These are phyloP conservation scores for Cephus runcator DNA, from an alignment of 2,888 invertebrate genomes.

Conservation along the genomic window DNA sequence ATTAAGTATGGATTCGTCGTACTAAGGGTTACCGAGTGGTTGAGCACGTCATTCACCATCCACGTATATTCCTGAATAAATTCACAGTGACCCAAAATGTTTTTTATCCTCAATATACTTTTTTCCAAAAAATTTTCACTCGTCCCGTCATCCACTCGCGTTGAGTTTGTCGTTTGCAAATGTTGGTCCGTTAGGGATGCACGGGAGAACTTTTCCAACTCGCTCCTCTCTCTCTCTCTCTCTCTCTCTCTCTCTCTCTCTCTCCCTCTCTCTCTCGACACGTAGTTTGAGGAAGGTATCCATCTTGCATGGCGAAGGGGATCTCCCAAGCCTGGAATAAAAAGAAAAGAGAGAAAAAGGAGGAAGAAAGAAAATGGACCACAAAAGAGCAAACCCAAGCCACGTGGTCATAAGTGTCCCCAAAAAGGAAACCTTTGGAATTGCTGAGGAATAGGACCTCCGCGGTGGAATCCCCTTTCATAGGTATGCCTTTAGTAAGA, in stretches of 20 bases:
- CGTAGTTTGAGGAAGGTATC: not conserved
- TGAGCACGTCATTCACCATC: not conserved
- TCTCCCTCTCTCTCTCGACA: not conserved
- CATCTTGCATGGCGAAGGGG: not conserved
- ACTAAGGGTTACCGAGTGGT: not conserved
- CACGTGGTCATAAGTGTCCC: conserved; percentile 46
- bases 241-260: not conserved
- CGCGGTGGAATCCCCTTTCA: conserved; percentile 21
- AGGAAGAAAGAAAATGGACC: conserved; percentile 3
- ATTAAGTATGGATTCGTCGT: not conserved
- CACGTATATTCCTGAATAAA: not conserved
- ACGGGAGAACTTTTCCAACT: not conserved
- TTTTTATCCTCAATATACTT: not conserved
- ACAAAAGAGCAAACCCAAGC: conserved; percentile 28
- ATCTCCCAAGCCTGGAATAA: not conserved
- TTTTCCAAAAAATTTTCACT: not conserved
- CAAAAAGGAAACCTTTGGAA: conserved; percentile 40
- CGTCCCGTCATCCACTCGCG: not conserved
- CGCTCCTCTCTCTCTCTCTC: not conserved
- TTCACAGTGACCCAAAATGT: not conserved
- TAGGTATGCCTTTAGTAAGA: conserved; percentile 32
- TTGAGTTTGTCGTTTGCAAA: not conserved
- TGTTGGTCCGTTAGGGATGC: not conserved
- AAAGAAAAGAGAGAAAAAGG: not conserved
- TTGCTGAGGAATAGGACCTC: conserved; percentile 41